phyloP scores from a whole-genome alignment of 30 jellyfish, hydroid and myxozoan genomes.

The Aurelia aurita region DNA sequence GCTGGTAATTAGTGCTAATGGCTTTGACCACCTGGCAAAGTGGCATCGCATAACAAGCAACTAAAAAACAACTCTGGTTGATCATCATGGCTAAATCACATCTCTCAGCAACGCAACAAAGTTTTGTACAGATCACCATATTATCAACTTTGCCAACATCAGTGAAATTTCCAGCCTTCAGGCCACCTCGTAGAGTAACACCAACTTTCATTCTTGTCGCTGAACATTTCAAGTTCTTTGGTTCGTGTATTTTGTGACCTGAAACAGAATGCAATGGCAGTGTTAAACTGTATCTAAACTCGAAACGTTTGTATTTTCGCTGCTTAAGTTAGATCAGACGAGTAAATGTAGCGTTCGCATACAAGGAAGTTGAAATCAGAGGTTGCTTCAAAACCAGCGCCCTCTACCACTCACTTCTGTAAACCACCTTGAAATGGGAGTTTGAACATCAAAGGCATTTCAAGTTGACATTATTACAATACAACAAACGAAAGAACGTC shows the following conservation, averaged over 20 bases:
- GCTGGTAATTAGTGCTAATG: conserved; percentile 77
- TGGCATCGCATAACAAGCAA: conserved; percentile 77
- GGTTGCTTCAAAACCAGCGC: too few species aligned
- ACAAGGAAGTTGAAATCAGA: too few species aligned
- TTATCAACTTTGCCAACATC: conserved; percentile 89
- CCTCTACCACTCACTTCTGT: too few species aligned
- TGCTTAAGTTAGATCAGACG: too few species aligned
- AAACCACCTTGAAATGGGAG: too few species aligned
- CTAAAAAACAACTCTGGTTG: conserved; percentile 81
- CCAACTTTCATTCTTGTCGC: conserved; percentile 94
- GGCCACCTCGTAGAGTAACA: conserved; percentile 94
- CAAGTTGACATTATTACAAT: too few species aligned
- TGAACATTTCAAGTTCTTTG: conserved; percentile 80
- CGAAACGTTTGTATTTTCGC: too few species aligned
- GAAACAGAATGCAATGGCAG: background rate
- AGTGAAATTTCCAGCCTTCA: conserved; percentile 93
- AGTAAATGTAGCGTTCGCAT: too few species aligned
- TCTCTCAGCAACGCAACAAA: conserved; percentile 89
- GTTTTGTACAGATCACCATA: conserved; percentile 84
- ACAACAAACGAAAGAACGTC: too few species aligned
- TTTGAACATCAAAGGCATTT: too few species aligned
- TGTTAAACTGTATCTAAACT: too few species aligned
- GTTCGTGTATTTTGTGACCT: conserved; percentile 69
- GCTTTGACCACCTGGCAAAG: conserved; percentile 83
- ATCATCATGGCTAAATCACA: conserved; percentile 94